These are phyloP conservation scores for Loripinus fragilis DNA, from an alignment of 2,888 invertebrate species.

Conservation along the genomic window DNA sequence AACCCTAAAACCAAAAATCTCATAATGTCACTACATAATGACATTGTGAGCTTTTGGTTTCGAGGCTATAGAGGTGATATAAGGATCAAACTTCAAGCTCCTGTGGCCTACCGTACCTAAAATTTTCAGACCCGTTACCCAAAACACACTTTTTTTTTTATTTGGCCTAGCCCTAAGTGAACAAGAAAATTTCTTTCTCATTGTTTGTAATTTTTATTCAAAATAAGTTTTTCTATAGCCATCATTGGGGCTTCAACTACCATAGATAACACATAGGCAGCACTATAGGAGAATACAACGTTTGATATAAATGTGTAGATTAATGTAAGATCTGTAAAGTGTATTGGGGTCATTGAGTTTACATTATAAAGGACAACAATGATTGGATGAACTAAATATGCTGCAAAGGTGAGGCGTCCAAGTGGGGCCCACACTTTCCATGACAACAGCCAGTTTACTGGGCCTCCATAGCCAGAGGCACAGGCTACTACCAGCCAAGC, in stretches of 20 bases:
- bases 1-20: no score
- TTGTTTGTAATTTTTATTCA: conserved; percentile 5
- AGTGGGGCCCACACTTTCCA: conserved; percentile 93
- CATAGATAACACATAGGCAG: conserved; percentile 58
- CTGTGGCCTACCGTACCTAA: no score
- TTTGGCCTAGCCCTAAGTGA: no score
- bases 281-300: conserved; percentile 49
- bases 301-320: conserved; percentile 48
- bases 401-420: conserved; percentile 95
- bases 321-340: conserved; percentile 41
- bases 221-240: conserved; percentile 52
- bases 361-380: conserved; percentile 56
- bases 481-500: conserved; percentile 85
- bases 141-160: no score
- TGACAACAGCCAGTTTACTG: conserved; percentile 91
- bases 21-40: no score
- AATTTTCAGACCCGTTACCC: no score
- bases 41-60: no score
- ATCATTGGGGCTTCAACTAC: conserved; percentile 63
- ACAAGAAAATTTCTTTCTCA: no score
- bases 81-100: no score
- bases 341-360: conserved; percentile 39
- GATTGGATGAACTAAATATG: conserved; percentile 88
- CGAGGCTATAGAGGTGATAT: no score
- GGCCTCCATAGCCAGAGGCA: conserved; percentile 86